phyloP scores from a whole-genome alignment of 1,140 invertebrate genomes.

The Rhopalosiphum maidis region DNA sequence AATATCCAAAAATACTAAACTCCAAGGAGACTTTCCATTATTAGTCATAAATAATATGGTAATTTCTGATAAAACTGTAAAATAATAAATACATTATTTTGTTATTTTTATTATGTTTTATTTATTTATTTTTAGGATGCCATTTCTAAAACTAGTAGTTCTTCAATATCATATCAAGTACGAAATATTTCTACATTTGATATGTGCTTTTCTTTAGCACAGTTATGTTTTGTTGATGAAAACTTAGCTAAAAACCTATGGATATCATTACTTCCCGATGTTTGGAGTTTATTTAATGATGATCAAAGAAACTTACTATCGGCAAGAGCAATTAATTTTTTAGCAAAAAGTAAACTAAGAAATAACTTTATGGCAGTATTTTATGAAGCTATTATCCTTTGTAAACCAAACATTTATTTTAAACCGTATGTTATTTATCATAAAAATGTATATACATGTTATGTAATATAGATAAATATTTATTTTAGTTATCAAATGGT shows the following conservation, averaged over 20 bases:
- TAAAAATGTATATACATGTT: neutral
- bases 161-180: neutral
- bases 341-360: constrained; percentile 19
- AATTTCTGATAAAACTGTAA: neutral
- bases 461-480: neutral
- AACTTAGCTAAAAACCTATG: constrained; percentile 31
- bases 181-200: neutral
- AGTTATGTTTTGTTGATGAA: constrained; percentile 22
- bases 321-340: neutral
- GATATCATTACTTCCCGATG: neutral
- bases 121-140: neutral
- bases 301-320: neutral
- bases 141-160: neutral
- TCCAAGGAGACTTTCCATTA: constrained; percentile 26
- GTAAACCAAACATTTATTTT: constrained; percentile 37
- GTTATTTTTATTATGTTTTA: neutral
- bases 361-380: constrained; percentile 45
- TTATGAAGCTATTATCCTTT: constrained; percentile 48
- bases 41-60: neutral
- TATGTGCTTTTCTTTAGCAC: neutral
- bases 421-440: constrained; percentile 8
- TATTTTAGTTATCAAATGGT: constrained; percentile 14
- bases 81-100: neutral
- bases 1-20: constrained; percentile 7
- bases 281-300: constrained; percentile 29